Evolutionary conservation across 1,140 invertebrate species (phyloP).

Genomic region (Calliopsis andreniformis): DNA sequence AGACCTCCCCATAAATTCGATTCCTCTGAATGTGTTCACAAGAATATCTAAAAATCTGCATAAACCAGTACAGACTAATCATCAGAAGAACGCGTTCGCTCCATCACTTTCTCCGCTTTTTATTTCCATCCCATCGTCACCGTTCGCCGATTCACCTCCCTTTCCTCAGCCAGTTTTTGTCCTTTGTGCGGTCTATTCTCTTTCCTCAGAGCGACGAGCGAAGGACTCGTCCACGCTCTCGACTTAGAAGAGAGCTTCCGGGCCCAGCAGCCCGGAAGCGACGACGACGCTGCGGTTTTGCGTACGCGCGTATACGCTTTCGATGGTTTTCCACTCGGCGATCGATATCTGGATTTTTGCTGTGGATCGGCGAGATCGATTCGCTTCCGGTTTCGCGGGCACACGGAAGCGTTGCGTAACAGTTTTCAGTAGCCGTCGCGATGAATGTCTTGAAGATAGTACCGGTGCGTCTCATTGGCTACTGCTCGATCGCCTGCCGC

Average conservation of each 20-base stretch:
- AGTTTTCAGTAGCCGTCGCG: conserved; percentile 9
- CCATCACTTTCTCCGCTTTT: conserved; percentile 33
- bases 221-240: conserved; percentile 14
- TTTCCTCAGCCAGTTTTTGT: conserved; percentile 11
- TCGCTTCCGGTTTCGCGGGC: conserved; percentile 31
- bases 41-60: no score
- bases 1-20: no score
- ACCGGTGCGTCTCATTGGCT: neutral
- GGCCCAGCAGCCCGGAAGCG: conserved; percentile 1
- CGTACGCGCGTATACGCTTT: conserved; percentile 34
- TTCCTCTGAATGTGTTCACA: no score
- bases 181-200: neutral
- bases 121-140: conserved; percentile 22
- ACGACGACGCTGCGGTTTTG: conserved; percentile 36
- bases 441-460: neutral
- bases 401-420: conserved; percentile 38
- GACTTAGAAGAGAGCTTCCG: neutral
- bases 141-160: conserved; percentile 20
- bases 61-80: neutral
- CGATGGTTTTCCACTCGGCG: conserved; percentile 38
- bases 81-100: conserved; percentile 7
- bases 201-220: conserved; percentile 21
- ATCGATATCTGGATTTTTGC: conserved; percentile 49
- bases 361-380: neutral
- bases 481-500: neutral